A percentile compares a stretch with the other conserved stretches of the same genome.
Evolutionary conservation across 1,140 invertebrate species (phyloP).

Genomic region (Atta texana): DNA sequence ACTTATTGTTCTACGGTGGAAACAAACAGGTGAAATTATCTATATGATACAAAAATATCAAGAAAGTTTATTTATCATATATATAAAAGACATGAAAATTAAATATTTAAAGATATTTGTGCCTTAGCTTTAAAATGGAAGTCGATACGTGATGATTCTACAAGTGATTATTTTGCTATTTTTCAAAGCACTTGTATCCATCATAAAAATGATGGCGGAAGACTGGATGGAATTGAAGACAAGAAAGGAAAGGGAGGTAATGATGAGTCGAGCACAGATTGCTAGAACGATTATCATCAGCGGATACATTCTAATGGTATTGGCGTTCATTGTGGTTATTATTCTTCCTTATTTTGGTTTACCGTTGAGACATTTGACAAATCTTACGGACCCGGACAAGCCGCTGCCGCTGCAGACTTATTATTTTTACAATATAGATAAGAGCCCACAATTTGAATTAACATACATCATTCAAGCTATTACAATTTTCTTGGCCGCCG

Average conservation of each 20-base stretch:
- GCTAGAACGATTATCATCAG: slow-evolving; percentile 23
- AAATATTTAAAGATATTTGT: neutral
- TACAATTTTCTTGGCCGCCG: slow-evolving; percentile 21
- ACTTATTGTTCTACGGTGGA: slow-evolving; percentile 31
- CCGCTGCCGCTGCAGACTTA: slow-evolving; percentile 37
- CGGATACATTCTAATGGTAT: slow-evolving; percentile 31
- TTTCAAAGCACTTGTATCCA: slow-evolving; percentile 22
- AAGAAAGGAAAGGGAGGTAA: slow-evolving; percentile 4
- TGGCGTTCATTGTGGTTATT: slow-evolving; percentile 14
- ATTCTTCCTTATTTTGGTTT: slow-evolving; percentile 41
- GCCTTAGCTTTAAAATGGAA: neutral
- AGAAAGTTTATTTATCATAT: neutral
- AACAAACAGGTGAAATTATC: slow-evolving; percentile 29
- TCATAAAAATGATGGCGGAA: slow-evolving; percentile 34
- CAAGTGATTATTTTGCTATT: slow-evolving; percentile 36
- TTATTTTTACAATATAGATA: slow-evolving; percentile 33
- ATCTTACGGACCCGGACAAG: slow-evolving; percentile 23
- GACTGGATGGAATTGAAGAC: slow-evolving; percentile 32
- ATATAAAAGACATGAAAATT: neutral
- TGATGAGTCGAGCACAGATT: slow-evolving; percentile 21
- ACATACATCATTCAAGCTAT: slow-evolving; percentile 32
- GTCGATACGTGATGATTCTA: neutral
- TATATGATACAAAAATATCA: neutral
- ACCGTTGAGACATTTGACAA: slow-evolving; percentile 9
- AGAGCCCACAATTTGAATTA: slow-evolving; percentile 31